Base-by-base conservation (phyloP, 2,888 invertebrate genomes). In the Campoplex nolae region DNA sequence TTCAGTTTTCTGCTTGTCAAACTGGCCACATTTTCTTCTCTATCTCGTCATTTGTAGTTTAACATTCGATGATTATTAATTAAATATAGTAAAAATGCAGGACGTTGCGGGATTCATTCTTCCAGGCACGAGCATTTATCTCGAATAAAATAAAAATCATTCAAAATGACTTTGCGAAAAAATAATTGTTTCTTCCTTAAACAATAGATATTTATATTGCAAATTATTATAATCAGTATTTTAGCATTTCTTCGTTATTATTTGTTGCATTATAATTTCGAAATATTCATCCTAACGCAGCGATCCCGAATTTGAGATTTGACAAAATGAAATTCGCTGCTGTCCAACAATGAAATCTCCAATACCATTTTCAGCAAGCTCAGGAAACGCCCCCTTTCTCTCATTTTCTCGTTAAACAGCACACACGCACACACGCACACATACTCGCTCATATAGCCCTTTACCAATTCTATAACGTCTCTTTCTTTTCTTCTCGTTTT, bases 41-140 rank as follows among this genome's bases (percentile, higher is more conserved):
- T 28, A 13, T 70, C 58, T 45, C 62, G 78, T 71, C 48, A 48
- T 82, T 78, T 45, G n/a, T 32, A 62, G 32, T 68, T 84, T 28
- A 80, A 83, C 87, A 80, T 77, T 77, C 32, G 32, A 62, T 32
- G 74, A 68, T 88, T 74, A 85, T 80, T 45, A 90, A 91, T 89
- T 82, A 89, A 81, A 87, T 89, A 87, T 89, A 87, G 74, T 76
- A 88, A 90, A 89, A 88, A 90, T 88, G 88, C 88, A 88, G 85
- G 88, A 87, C 81, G 83, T 88, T 73, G 74, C 84, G 85, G 80
- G 83, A 88, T 73, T 65, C 35, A 84, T 81, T 78, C 65, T 76
- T 76, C 28, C 67, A 32, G 70, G 54, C 51, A 80, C 58, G 75
- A 56, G 45, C 54, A 74, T 54, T 51, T 28, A 67, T 18, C 51